phyloP scores from a whole-genome alignment of 2,113 vertebrate species.

The Sylvietta virens region DNA sequence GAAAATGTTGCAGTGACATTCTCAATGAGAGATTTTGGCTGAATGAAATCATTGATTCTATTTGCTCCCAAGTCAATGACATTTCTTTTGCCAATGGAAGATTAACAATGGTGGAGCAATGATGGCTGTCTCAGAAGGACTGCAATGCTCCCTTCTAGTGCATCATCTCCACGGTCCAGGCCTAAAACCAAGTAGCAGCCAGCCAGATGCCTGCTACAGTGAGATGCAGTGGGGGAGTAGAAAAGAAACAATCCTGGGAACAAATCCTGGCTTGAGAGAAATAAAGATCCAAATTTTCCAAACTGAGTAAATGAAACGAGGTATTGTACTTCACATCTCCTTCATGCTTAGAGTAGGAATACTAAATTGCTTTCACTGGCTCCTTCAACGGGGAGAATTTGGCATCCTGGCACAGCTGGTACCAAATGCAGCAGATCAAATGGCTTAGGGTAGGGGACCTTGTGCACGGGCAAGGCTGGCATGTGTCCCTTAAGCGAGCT shows the following conservation, averaged over 20 bases:
- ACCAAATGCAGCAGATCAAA: neutral
- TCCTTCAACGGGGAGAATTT: neutral
- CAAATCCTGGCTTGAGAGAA: neutral
- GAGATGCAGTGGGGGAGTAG: neutral
- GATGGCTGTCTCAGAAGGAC: neutral
- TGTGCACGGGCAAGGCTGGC: fast-evolving
- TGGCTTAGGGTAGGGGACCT: neutral
- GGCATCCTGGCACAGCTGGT: neutral
- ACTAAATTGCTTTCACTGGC: neutral
- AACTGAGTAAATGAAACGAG: neutral
- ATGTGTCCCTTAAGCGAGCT: neutral
- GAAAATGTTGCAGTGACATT: neutral
- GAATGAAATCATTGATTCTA: neutral
- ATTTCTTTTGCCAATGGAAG: neutral
- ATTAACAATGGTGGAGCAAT: neutral
- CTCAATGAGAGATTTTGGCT: neutral
- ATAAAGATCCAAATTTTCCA: neutral
- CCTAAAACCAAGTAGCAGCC: neutral
- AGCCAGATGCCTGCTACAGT: neutral
- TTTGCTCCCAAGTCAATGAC: neutral
- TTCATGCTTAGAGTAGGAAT: neutral
- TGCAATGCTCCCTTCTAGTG: neutral
- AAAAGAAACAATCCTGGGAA: neutral
- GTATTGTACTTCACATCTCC: neutral
- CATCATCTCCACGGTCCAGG: neutral